A percentile compares a stretch with the other conserved stretches of the same genome.
Evolutionary conservation across 2,888 invertebrate genomes (phyloP).

Genomic region (Microplitis deprimator): DNA sequence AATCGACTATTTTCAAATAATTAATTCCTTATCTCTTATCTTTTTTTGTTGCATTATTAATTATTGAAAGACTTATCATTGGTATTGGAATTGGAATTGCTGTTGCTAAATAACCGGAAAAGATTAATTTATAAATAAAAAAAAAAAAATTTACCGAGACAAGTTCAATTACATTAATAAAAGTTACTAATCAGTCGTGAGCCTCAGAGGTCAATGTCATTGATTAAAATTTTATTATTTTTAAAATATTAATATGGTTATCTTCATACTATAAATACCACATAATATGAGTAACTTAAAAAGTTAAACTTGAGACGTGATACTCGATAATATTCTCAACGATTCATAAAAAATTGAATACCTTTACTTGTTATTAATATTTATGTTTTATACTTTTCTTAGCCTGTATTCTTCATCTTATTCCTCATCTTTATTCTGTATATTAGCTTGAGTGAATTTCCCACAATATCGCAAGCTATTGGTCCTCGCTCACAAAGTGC

Average conservation of each 20-base stretch:
- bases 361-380: not conserved
- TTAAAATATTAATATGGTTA: not conserved
- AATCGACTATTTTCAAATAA: not conserved
- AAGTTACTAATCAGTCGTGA: conserved; percentile 57
- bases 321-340: too few species aligned
- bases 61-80: too few species aligned
- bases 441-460: conserved; percentile 21
- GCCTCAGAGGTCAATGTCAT: conserved; percentile 12
- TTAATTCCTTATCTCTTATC: too few species aligned
- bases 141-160: conserved; percentile 49
- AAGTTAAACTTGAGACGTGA: too few species aligned
- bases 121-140: conserved; percentile 58
- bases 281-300: too few species aligned
- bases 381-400: conserved; percentile 18
- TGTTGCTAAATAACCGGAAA: conserved; percentile 52
- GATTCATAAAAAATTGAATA: too few species aligned
- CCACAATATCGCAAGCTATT: conserved; percentile 14
- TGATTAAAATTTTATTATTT: conserved; percentile 12
- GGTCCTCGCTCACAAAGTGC: conserved; percentile 26
- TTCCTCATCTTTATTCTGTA: not conserved
- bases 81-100: too few species aligned
- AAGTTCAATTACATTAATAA: conserved; percentile 61
- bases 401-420: not conserved
- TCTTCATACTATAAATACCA: not conserved
- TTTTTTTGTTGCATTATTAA: too few species aligned